A percentile compares a stretch with the other conserved stretches of the same genome.
phyloP scores from a whole-genome alignment of 2,888 invertebrate species.

The Dynastes grantii region DNA sequence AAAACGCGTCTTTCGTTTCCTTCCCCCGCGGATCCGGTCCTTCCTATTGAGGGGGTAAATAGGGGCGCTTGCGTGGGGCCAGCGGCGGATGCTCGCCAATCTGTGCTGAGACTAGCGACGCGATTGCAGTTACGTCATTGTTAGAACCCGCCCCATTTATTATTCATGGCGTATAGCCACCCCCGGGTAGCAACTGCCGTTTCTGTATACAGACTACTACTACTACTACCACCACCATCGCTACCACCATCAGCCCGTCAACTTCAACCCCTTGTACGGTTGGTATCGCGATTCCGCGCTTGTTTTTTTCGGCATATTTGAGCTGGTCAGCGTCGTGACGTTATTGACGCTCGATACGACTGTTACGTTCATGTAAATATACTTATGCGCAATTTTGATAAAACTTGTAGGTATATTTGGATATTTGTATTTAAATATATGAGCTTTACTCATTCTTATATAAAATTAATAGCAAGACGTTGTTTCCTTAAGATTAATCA shows the following conservation, averaged over 20 bases:
- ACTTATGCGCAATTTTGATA: too few relatives aligned
- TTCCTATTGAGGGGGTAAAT: slow-evolving; percentile 25
- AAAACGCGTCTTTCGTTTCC: slow-evolving; percentile 8
- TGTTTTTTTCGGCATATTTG: slow-evolving; percentile 14
- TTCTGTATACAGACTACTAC: slow-evolving; percentile 23
- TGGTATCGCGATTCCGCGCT: slow-evolving; percentile 29
- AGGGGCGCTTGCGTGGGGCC: slow-evolving; percentile 53
- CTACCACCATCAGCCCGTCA: slow-evolving; percentile 24
- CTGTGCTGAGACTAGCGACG: slow-evolving; percentile 60
- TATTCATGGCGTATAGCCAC: slow-evolving; percentile 59
- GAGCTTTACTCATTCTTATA: too few relatives aligned
- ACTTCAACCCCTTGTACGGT: slow-evolving; percentile 34
- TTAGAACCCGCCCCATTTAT: slow-evolving; percentile 65
- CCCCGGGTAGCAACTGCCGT: slow-evolving; percentile 44
- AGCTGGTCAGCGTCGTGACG: slow-evolving; percentile 5
- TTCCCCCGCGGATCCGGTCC: slow-evolving; percentile 12
- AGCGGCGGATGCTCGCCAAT: slow-evolving; percentile 59
- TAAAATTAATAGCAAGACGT: too few relatives aligned
- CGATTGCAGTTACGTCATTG: slow-evolving; percentile 71
- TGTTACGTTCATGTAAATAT: too few relatives aligned
- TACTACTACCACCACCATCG: slow-evolving; percentile 12
- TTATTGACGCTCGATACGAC: too few relatives aligned
- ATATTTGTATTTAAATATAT: too few relatives aligned
- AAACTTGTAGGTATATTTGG: too few relatives aligned
- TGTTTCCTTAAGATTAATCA: too few relatives aligned